phyloP scores from a whole-genome alignment of 2,113 vertebrate species.

The Mugil cephalus region DNA sequence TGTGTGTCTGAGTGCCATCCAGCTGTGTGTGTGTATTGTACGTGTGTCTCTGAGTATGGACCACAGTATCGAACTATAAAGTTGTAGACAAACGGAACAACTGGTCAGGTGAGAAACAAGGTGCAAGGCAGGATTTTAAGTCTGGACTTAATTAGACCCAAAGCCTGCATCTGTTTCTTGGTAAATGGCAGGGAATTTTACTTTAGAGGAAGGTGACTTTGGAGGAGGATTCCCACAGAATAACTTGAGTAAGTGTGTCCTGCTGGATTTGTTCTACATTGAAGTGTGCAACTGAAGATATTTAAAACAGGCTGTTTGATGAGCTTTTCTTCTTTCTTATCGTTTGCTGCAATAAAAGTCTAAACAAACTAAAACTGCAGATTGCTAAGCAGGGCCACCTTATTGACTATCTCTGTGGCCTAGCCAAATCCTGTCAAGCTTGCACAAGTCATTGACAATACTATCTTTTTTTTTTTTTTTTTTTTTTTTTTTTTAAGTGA shows the following conservation, averaged over 20 bases:
- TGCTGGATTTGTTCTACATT: neutral
- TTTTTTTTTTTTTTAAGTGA: neutral
- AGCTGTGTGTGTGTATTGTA: conserved; percentile 6
- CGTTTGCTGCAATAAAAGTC: neutral
- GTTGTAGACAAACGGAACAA: conserved; percentile 28
- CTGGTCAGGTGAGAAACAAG: conserved; percentile 29
- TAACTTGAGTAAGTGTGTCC: too few relatives aligned
- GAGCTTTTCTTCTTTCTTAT: neutral
- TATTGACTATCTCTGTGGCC: neutral
- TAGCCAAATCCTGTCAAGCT: neutral
- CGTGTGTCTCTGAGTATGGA: conserved; percentile 10
- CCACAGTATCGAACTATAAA: conserved; percentile 37
- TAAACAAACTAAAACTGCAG: neutral
- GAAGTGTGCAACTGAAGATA: neutral
- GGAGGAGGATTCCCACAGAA: conserved; percentile 34
- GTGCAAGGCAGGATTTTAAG: conserved; percentile 31
- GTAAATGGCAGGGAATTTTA: conserved; percentile 18
- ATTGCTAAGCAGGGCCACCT: neutral
- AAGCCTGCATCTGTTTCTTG: conserved; percentile 1
- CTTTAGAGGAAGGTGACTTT: conserved; percentile 49
- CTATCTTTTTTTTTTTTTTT: neutral
- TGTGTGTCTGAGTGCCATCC: neutral
- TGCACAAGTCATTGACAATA: neutral
- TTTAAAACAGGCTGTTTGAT: neutral
- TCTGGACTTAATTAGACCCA: conserved; percentile 27